Evolutionary conservation across 2,797 vertebrate genomes (phyloP).

Genomic region (Bradypodion ventrale): DNA sequence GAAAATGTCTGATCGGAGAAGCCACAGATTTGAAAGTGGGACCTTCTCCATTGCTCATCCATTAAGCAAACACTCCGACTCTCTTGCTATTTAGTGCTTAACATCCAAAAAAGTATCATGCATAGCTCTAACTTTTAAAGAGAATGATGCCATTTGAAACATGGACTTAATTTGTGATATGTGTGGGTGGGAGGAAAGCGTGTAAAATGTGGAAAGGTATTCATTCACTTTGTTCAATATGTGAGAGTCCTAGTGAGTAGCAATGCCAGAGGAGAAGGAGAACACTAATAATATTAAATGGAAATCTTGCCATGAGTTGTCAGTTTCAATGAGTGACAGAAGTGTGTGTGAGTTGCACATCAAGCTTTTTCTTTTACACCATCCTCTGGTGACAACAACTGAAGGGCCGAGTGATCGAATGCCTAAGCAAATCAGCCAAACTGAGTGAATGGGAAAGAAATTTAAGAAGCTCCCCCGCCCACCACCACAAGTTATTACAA

Average conservation of each 20-base stretch:
- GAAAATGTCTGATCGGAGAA: neutral
- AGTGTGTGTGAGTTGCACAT: neutral
- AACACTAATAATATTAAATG: neutral
- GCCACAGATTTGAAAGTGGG: neutral
- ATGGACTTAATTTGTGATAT: too few species aligned
- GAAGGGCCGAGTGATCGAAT: constrained; percentile 14
- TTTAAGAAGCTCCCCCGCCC: neutral
- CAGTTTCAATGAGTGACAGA: constrained; percentile 7
- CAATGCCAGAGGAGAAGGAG: neutral
- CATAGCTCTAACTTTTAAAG: neutral
- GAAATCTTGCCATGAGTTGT: neutral
- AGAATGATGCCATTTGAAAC: neutral
- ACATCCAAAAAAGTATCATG: neutral
- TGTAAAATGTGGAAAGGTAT: neutral
- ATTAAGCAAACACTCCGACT: neutral
- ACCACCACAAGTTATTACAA: neutral
- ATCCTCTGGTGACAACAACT: constrained; percentile 23
- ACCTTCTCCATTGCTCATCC: neutral
- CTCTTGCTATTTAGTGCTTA: neutral
- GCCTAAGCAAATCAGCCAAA: constrained; percentile 42
- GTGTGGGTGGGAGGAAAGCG: neutral
- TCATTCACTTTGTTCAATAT: constrained; percentile 6
- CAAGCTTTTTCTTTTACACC: constrained; percentile 17
- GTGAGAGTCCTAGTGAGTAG: neutral
- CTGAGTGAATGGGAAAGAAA: neutral